These are phyloP conservation scores for Orthochromis indermauri DNA, from an alignment of 2,113 vertebrate species.

Conservation along the genomic window DNA sequence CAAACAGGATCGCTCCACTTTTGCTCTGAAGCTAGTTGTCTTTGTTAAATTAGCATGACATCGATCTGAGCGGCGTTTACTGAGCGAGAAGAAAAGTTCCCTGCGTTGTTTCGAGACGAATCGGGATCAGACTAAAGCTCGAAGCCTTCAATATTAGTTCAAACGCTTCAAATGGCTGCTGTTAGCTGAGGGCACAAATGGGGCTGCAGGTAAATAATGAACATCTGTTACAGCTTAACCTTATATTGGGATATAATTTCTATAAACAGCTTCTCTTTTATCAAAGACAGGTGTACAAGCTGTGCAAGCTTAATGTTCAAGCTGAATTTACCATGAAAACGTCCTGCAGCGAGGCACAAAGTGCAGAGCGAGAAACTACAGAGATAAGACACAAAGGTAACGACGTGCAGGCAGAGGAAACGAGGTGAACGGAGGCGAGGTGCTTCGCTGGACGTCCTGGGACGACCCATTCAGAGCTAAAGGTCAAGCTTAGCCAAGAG, in stretches of 20 bases:
- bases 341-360: neutral
- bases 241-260: neutral
- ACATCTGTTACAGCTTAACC: neutral
- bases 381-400: neutral
- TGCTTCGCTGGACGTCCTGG: fast-evolving
- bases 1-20: neutral
- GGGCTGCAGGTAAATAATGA: neutral
- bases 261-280: neutral
- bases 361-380: fast-evolving
- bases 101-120: neutral
- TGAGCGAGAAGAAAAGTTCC: neutral
- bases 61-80: fast-evolving
- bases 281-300: fast-evolving
- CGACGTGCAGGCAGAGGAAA: fast-evolving
- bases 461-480: neutral
- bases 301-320: neutral
- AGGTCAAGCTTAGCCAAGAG: neutral
- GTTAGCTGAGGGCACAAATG: neutral
- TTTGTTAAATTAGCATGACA: neutral
- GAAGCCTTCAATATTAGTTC: fast-evolving
- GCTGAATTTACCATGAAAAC: neutral
- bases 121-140: neutral
- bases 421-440: neutral
- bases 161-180: neutral
- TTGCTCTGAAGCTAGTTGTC: fast-evolving